Conservation (phyloP, 2,113 vertebrate species). For the Holacanthus passer region DNA sequence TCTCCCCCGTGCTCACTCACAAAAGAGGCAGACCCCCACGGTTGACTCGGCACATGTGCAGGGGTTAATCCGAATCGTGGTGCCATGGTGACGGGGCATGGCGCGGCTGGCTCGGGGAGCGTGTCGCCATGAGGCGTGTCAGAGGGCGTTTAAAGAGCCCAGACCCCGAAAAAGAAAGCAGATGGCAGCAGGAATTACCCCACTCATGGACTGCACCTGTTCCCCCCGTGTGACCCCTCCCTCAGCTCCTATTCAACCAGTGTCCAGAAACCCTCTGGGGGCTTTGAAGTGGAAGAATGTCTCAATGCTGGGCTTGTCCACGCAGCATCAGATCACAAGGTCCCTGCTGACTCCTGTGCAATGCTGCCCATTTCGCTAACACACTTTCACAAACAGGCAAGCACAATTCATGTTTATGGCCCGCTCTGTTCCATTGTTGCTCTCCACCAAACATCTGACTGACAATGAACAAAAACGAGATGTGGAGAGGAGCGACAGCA, state of each 20-base stretch:
- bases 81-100: conserved; percentile 81
- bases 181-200: conserved; percentile 82
- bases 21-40: conserved; percentile 78
- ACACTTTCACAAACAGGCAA: conserved; percentile 51
- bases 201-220: conserved; percentile 84
- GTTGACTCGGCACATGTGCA: conserved; percentile 85
- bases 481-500: background rate
- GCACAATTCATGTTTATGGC: conserved; percentile 56
- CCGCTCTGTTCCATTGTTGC: conserved; percentile 25
- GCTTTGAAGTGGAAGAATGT: conserved; percentile 85
- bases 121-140: conserved; percentile 77
- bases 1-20: conserved; percentile 66
- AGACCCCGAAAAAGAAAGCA: conserved; percentile 80
- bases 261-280: conserved; percentile 76
- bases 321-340: conserved; percentile 69
- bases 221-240: conserved; percentile 66
- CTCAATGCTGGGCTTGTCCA: conserved; percentile 71
- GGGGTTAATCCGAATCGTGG: conserved; percentile 79
- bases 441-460: conserved; percentile 45
- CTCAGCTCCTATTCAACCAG: conserved; percentile 78
- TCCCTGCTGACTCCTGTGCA: conserved; percentile 61
- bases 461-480: conserved; percentile 34
- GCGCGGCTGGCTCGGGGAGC: conserved; percentile 63
- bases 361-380: conserved; percentile 33
- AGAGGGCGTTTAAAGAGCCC: conserved; percentile 80